phyloP scores from a whole-genome alignment of 2,888 invertebrate species.

The Seira ritae region DNA sequence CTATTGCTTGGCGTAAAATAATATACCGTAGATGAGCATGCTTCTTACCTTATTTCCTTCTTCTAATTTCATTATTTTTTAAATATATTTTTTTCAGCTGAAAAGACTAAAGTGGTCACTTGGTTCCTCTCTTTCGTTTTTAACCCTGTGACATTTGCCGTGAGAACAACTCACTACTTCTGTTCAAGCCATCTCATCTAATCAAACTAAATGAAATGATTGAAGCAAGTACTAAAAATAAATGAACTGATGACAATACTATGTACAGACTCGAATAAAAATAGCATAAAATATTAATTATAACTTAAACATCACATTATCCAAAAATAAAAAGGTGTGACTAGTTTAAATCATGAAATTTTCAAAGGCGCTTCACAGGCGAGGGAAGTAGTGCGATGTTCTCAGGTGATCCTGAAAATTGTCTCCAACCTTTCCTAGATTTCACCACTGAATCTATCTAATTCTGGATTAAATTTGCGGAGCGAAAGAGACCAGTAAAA shows the following conservation, averaged over 20 bases:
- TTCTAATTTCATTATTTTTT: not conserved
- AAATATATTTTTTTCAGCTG: constrained; percentile 3
- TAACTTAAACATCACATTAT: no score
- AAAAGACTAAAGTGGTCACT: not conserved
- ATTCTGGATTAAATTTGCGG: constrained; percentile 23
- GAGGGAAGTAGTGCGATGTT: constrained; percentile 57
- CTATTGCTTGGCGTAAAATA: not conserved
- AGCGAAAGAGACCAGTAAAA: not conserved
- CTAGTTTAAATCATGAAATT: no score
- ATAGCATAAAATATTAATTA: no score
- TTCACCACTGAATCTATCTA: constrained; percentile 72
- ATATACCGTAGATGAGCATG: not conserved
- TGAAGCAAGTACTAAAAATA: no score
- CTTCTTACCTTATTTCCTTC: not conserved
- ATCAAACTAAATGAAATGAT: no score
- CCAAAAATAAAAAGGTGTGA: no score
- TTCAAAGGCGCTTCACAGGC: no score
- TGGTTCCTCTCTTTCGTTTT: not conserved
- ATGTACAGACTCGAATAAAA: no score
- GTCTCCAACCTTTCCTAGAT: constrained; percentile 66
- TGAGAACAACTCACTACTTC: constrained; percentile 18
- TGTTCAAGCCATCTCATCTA: not conserved
- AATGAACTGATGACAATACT: no score
- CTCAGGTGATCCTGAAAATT: constrained; percentile 32
- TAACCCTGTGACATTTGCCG: not conserved